Percentiles rank a stretch among this genome's conserved stretches.
Conservation (phyloP, 2,888 invertebrate species). For the Geophilus truncorum region DNA sequence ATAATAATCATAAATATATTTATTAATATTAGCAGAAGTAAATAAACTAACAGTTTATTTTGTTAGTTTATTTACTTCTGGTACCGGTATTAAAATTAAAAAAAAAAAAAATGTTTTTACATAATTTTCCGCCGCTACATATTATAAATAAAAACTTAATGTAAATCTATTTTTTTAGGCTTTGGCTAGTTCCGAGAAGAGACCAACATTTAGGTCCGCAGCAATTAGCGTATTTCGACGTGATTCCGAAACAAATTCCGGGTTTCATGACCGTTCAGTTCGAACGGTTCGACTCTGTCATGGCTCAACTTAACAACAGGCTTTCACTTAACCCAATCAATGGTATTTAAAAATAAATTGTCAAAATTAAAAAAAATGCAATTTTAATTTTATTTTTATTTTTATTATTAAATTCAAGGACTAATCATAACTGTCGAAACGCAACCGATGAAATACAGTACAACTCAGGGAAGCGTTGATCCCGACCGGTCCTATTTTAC, state of each 20-base stretch:
- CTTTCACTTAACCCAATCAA: not conserved
- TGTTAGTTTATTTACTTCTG: too few species aligned
- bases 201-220: not conserved
- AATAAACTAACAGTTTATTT: too few species aligned
- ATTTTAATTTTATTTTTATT: not conserved
- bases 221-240: constrained; percentile 8
- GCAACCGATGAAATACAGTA: constrained; percentile 31
- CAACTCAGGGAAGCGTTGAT: not conserved
- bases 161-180: not conserved
- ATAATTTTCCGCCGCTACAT: too few species aligned
- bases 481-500: constrained; percentile 29
- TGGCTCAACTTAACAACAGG: not conserved
- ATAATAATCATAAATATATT: too few species aligned
- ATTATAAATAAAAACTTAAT: too few species aligned
- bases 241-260: not conserved
- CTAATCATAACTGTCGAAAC: constrained; percentile 27
- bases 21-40: too few species aligned
- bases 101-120: too few species aligned
- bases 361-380: not conserved
- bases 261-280: not conserved
- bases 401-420: not conserved
- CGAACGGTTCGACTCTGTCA: not conserved
- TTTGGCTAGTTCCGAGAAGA: constrained; percentile 6
- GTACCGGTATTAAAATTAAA: too few species aligned
- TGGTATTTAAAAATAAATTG: constrained; percentile 2